These are phyloP conservation scores for Hemitrygon akajei DNA, from an alignment of 2,797 vertebrate genomes.

Conservation along the genomic window DNA sequence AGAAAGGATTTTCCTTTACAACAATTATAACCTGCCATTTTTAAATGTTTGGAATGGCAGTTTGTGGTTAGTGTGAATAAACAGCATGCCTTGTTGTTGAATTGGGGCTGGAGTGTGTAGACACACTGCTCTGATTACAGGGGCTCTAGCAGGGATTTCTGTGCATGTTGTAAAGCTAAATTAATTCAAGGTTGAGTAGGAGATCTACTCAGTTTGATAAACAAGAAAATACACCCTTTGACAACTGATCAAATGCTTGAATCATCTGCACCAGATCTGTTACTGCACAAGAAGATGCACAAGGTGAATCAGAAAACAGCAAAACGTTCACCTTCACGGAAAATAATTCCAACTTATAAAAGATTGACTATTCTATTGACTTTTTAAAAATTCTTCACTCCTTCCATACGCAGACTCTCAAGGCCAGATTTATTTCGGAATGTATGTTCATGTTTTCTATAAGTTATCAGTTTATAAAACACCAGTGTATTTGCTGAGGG, in stretches of 20 bases:
- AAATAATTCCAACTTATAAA: background rate
- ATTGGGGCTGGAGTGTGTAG: conserved; percentile 1
- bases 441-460: background rate
- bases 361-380: background rate
- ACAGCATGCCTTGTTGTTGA: background rate
- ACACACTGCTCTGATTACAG: conserved; percentile 32
- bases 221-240: background rate
- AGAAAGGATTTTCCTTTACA: conserved; percentile 34
- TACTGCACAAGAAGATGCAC: background rate
- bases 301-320: background rate
- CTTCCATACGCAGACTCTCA: background rate
- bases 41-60: conserved; percentile 28
- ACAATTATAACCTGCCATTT: conserved; percentile 29
- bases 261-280: background rate
- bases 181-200: conserved; percentile 22
- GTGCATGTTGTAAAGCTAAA: conserved; percentile 1
- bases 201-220: conserved; percentile 8
- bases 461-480: background rate
- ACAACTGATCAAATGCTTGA: background rate
- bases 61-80: conserved; percentile 31
- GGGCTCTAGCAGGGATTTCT: conserved; percentile 24
- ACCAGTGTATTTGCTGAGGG: no score
- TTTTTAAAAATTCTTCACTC: background rate
- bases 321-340: background rate
- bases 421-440: background rate